These are phyloP conservation scores for Myotis daubentonii DNA, from an alignment of 2,797 vertebrate species.

Conservation along the genomic window DNA sequence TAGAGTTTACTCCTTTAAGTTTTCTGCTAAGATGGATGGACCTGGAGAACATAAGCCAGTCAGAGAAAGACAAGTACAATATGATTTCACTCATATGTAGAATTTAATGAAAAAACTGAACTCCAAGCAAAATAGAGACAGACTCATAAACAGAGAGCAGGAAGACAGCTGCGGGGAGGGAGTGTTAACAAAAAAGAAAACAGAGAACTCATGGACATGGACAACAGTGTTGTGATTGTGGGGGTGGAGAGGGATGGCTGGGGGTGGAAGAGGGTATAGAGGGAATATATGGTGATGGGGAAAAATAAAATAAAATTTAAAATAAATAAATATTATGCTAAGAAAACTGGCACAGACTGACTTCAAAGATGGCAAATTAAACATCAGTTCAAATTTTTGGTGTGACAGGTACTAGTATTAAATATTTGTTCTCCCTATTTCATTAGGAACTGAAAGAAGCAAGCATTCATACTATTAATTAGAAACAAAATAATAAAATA, in stretches of 20 bases:
- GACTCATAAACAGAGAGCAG: background rate
- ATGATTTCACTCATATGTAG: background rate
- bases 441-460: background rate
- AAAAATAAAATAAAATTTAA: background rate
- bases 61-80: background rate
- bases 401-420: background rate
- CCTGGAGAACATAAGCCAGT: background rate
- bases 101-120: background rate
- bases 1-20: conserved; percentile 45
- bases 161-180: background rate
- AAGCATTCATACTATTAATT: background rate
- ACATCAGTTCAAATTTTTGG: conserved; percentile 41
- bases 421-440: background rate
- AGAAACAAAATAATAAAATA: background rate
- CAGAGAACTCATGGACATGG: background rate
- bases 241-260: too few species aligned
- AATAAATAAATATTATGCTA: background rate
- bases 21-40: background rate
- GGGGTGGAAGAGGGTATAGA: too few species aligned
- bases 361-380: conserved; percentile 52
- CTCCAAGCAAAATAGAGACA: background rate
- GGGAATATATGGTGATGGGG: background rate
- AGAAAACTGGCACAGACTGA: conserved; percentile 22
- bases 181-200: background rate
- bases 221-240: background rate